These are phyloP conservation scores for Gymnoscopelus braueri DNA, from an alignment of 2,797 vertebrate genomes.

Conservation along the genomic window DNA sequence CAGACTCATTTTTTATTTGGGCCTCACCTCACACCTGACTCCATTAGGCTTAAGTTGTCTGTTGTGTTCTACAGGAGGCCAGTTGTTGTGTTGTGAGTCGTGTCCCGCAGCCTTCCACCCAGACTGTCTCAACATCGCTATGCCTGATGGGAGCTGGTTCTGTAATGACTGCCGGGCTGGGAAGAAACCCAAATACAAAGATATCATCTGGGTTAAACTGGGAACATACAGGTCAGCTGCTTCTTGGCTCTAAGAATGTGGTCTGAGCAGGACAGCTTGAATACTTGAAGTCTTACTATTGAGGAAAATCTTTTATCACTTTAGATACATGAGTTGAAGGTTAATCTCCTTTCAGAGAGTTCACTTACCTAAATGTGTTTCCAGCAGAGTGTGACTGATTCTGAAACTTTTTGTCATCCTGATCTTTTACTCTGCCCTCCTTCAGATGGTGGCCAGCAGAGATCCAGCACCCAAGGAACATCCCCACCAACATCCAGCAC, in stretches of 20 bases:
- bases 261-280: too few species aligned
- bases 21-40: too few species aligned
- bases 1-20: too few species aligned
- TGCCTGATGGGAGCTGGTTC: conserved; percentile 99
- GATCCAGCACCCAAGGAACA: conserved; percentile 94
- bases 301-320: too few species aligned
- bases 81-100: conserved; percentile 95
- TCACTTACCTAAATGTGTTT: too few species aligned
- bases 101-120: conserved; percentile 98
- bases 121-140: conserved; percentile 95
- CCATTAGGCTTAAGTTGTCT: not conserved
- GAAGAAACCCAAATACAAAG: conserved; percentile 94
- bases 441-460: conserved; percentile 99
- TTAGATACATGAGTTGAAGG: too few species aligned
- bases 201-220: conserved; percentile 98
- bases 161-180: conserved; percentile 96
- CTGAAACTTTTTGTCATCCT: not conserved
- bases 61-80: conserved; percentile 84
- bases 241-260: too few species aligned
- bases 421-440: not conserved
- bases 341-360: too few species aligned
- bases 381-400: too few species aligned
- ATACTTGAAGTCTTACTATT: too few species aligned
- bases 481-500: conserved; percentile 98
- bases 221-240: conserved; percentile 92